Evolutionary conservation across 2,888 invertebrate species (phyloP), one percentile per base, ranked within the genome.

Genomic region (Trachelus troglodyta): DNA sequence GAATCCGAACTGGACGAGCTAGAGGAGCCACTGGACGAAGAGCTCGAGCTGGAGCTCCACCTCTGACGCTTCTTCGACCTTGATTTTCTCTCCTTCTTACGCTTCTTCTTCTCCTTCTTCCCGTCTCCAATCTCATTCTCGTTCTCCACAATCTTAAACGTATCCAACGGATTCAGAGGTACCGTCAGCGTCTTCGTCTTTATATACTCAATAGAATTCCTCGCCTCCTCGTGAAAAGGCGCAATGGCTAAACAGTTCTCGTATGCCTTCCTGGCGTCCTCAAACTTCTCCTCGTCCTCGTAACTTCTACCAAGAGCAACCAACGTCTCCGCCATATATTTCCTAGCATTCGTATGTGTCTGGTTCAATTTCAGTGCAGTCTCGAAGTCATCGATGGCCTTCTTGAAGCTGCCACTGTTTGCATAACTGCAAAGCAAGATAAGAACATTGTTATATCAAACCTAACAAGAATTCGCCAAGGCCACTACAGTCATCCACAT

Each of bases 301-400:
- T 96, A 96, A 89, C 97, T 97, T 75, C 97, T 94, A 68, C 97
- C 98, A 75, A 97, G 92, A 0, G 98, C 98, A 0, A 98, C 96
- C 73, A 98, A 92, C 0, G 98, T 98, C 92, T 98, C 98, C 56
- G 97, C 96, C 93, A 98, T 95, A 92, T 98, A 99, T 91, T 98
- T 98, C 79, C 97, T 95, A 56, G 98, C 98, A 92, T 98, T 98
- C 2, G 96, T 95, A 92, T 99, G 98, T 82, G 95, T 96, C 1
- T 96, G 96, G 92, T 98, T 97, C 73, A 97, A 91, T 90, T 96
- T 96, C 69, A 98, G 92, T 6, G 98, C 98, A 34, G 96, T 96
- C 92, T 98, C 98, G 92, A 99, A 98, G 91, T 99, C 98, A 86
- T 97, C 97, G 83, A 98, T 96, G 0, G 98, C 98, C 90, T 97